Evolutionary conservation across 2,888 invertebrate species (phyloP).

Genomic region (Hirtodrosophila duncani): DNA sequence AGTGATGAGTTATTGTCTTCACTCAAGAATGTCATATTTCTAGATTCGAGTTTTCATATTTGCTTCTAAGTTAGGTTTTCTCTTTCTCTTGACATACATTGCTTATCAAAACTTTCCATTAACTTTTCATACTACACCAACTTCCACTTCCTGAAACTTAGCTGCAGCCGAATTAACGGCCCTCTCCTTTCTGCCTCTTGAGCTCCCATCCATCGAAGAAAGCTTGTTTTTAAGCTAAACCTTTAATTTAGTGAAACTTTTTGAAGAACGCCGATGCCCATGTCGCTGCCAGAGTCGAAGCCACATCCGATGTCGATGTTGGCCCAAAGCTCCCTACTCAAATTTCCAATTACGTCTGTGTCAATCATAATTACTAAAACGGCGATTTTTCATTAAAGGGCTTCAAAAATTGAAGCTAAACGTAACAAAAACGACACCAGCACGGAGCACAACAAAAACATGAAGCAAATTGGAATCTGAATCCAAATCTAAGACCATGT

Average conservation of each 20-base stretch:
- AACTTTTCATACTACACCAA: conserved; percentile 51
- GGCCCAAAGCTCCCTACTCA: conserved; percentile 59
- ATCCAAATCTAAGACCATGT: no score
- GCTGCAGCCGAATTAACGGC: conserved; percentile 3
- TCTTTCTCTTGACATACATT: no score
- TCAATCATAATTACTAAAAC: conserved; percentile 77
- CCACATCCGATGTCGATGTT: conserved; percentile 21
- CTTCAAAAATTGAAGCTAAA: conserved; percentile 43
- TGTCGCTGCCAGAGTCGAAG: conserved; percentile 31
- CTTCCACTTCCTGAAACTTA: conserved; percentile 9
- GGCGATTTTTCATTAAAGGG: conserved; percentile 73
- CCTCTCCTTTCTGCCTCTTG: conserved; percentile 9
- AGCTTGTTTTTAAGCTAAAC: conserved; percentile 62
- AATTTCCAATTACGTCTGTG: conserved; percentile 74
- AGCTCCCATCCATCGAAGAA: conserved; percentile 70
- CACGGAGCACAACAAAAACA: conserved; percentile 9
- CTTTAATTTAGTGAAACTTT: conserved; percentile 70
- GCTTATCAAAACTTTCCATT: conserved; percentile 49
- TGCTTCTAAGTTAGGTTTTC: no score
- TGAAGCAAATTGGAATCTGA: conserved; percentile 3
- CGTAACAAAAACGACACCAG: conserved; percentile 47
- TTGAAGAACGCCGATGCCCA: conserved; percentile 57
- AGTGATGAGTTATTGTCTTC: no score
- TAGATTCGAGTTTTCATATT: no score
- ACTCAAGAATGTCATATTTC: no score